phyloP scores from a whole-genome alignment of 2,113 vertebrate genomes.

The Ploceus nigricollis region DNA sequence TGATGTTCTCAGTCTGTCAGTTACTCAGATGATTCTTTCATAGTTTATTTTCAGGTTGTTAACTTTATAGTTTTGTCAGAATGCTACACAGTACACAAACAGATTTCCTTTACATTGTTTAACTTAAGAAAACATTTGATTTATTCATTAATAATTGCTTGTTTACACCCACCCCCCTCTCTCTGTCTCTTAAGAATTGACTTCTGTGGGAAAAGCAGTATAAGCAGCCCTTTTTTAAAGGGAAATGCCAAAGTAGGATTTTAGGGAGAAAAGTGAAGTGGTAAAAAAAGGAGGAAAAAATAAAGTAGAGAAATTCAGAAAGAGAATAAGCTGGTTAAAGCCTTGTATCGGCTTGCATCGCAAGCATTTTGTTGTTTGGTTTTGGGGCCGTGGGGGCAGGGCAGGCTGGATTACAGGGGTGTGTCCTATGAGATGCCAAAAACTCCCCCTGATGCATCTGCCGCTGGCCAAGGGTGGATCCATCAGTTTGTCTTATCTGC shows the following conservation, averaged over 20 bases:
- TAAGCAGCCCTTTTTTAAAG: background rate
- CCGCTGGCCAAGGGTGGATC: background rate
- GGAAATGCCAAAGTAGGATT: background rate
- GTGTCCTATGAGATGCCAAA: background rate
- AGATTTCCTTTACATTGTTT: background rate
- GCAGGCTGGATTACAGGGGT: background rate
- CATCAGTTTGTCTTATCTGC: background rate
- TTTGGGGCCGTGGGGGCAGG: rapidly evolving
- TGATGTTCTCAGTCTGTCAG: background rate
- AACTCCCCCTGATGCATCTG: background rate
- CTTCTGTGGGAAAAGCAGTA: background rate
- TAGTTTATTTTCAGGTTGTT: background rate
- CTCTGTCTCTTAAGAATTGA: background rate
- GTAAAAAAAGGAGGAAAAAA: background rate
- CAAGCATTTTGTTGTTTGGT: background rate
- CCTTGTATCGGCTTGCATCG: background rate
- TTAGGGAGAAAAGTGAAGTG: background rate
- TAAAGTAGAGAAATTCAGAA: background rate
- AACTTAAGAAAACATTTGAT: background rate
- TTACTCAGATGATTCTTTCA: background rate
- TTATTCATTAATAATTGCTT: background rate
- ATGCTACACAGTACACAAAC: background rate
- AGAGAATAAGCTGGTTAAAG: background rate
- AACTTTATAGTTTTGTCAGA: background rate
- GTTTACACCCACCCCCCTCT: background rate